Evolutionary conservation across 2,888 invertebrate species (phyloP).

Genomic region (Pristionchus arcanus): DNA sequence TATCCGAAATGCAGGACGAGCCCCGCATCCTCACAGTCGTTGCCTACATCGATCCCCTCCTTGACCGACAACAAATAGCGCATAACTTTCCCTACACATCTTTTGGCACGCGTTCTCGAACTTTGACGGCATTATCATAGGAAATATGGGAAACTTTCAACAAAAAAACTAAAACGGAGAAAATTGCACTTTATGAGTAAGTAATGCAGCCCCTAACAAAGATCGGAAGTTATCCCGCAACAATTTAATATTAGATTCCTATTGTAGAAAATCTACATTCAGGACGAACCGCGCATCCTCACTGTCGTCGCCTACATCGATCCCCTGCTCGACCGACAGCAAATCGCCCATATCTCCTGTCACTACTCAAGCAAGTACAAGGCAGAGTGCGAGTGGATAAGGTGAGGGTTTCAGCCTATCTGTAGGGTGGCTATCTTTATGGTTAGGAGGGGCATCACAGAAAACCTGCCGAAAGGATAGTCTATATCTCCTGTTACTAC

Average conservation of each 20-base stretch:
- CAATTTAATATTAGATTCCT: too few species aligned
- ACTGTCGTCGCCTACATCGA: conserved; percentile 72
- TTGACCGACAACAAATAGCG: conserved; percentile 70
- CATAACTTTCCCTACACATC: conserved; percentile 58
- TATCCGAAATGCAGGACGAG: neutral
- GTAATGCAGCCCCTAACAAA: too few species aligned
- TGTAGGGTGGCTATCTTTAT: neutral
- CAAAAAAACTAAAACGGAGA: too few species aligned
- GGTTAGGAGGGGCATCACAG: neutral
- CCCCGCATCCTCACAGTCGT: conserved; percentile 64
- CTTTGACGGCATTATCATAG: too few species aligned
- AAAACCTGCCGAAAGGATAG: too few species aligned
- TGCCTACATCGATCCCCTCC: conserved; percentile 69
- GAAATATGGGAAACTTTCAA: too few species aligned
- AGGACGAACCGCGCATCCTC: conserved; percentile 69
- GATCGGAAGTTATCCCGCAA: too few species aligned
- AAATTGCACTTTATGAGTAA: too few species aligned
- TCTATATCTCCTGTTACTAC: conserved; percentile 69
- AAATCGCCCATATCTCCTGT: conserved; percentile 71
- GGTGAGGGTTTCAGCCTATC: conserved; percentile 57
- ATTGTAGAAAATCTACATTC: too few species aligned
- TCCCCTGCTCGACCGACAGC: conserved; percentile 64
- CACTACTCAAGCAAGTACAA: conserved; percentile 60
- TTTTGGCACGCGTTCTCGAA: neutral
- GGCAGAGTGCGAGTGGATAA: conserved; percentile 69